A percentile compares a stretch with the other conserved stretches of the same genome.
Conservation (phyloP, 2,888 invertebrate species). For the Penaeus monodon region DNA sequence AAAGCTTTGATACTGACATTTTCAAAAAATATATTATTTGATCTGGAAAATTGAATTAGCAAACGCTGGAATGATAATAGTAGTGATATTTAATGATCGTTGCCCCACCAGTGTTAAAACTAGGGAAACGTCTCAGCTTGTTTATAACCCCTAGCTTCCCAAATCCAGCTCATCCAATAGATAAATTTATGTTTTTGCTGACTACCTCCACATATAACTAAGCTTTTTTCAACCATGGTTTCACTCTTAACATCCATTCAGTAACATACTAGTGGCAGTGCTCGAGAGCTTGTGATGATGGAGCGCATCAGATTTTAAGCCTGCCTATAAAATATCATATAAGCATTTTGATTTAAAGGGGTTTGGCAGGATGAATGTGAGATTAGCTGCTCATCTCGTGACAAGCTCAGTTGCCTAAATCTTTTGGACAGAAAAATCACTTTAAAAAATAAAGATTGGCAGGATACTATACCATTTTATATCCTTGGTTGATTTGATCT, state of each 20-base stretch:
- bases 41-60: background rate
- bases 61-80: background rate
- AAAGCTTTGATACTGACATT: background rate
- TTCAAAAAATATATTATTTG: background rate
- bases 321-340: too few species aligned
- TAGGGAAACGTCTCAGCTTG: background rate
- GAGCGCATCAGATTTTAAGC: too few species aligned
- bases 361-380: too few species aligned
- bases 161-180: background rate
- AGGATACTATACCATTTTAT: too few species aligned
- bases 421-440: too few species aligned
- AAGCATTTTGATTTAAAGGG: too few species aligned
- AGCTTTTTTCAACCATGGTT: background rate
- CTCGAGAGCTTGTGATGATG: too few species aligned
- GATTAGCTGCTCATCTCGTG: too few species aligned
- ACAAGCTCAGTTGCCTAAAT: too few species aligned
- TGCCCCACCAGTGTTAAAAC: background rate
- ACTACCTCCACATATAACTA: background rate
- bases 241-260: background rate
- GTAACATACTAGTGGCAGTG: too few species aligned
- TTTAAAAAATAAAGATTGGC: too few species aligned
- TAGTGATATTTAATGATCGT: background rate
- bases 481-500: too few species aligned
- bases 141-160: background rate
- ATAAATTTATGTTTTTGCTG: slow-evolving; percentile 2